Evolutionary conservation across 2,113 vertebrate genomes (phyloP).

Genomic region (Gymnobelideus leadbeateri): DNA sequence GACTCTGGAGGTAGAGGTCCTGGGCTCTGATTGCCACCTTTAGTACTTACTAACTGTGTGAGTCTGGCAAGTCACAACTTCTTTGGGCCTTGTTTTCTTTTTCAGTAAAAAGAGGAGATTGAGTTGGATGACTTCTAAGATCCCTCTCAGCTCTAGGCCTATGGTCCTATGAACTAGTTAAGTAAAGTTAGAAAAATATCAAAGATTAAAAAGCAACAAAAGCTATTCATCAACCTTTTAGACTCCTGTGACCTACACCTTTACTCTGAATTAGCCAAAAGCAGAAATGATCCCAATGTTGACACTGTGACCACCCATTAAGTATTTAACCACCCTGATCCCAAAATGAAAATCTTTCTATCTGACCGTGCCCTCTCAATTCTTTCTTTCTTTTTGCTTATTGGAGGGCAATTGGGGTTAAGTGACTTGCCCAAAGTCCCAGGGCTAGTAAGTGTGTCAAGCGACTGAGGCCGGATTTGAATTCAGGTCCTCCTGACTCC

Average conservation of each 20-base stretch:
- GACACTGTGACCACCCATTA: not conserved
- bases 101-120: not conserved
- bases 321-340: not conserved
- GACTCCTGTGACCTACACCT: not conserved
- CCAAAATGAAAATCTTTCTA: not conserved
- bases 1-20: not conserved
- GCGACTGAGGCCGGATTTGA: too few species aligned
- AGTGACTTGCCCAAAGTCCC: too few species aligned
- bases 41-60: not conserved
- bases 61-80: not conserved
- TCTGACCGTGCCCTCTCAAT: not conserved
- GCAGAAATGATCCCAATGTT: not conserved
- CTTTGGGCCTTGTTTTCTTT: not conserved
- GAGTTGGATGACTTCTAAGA: conserved; percentile 1
- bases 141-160: not conserved
- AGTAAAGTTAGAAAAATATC: not conserved
- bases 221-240: not conserved
- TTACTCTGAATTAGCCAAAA: not conserved
- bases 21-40: not conserved
- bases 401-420: too few species aligned
- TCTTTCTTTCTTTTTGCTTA: not conserved
- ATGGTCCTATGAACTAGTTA: not conserved
- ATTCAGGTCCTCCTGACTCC: too few species aligned
- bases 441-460: too few species aligned
- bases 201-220: not conserved